phyloP scores from a whole-genome alignment of 2,888 invertebrate genomes.

The Stenichneumon culpator region DNA sequence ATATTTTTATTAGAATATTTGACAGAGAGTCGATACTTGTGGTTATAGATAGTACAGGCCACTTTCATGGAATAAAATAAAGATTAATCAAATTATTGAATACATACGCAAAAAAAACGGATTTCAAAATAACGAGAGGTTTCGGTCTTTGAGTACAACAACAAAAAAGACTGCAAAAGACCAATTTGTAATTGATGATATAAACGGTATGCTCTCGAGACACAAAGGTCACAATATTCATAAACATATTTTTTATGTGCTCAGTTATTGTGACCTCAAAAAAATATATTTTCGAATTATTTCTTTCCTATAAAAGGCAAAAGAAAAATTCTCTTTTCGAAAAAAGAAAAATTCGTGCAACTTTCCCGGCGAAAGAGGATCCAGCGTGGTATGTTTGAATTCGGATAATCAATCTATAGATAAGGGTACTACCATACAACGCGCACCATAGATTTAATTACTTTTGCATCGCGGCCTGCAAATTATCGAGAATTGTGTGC shows the following conservation, averaged over 20 bases:
- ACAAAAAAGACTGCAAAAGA: neutral
- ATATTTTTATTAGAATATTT: too few relatives aligned
- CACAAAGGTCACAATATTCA: neutral
- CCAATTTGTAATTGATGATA: neutral
- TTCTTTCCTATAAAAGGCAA: neutral
- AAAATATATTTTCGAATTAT: neutral
- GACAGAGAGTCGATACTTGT: too few relatives aligned
- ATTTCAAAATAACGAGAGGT: neutral
- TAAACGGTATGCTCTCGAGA: neutral
- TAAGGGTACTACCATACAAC: constrained; percentile 18
- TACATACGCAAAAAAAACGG: neutral
- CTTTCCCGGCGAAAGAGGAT: neutral
- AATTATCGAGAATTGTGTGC: constrained; percentile 79
- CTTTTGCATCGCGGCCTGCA: constrained; percentile 74
- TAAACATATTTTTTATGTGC: neutral
- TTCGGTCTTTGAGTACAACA: neutral
- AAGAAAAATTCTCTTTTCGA: constrained; percentile 5
- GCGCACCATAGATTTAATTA: constrained; percentile 66
- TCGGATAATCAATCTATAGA: neutral
- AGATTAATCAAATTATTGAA: neutral
- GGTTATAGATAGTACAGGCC: too few relatives aligned
- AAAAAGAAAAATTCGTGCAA: constrained; percentile 13
- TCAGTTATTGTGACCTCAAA: neutral
- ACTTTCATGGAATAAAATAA: neutral
- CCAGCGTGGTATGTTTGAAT: constrained; percentile 24